A percentile compares a stretch with the other conserved stretches of the same genome.
Conservation (phyloP, 2,113 vertebrate species). For the Poicephalus meyeri region DNA sequence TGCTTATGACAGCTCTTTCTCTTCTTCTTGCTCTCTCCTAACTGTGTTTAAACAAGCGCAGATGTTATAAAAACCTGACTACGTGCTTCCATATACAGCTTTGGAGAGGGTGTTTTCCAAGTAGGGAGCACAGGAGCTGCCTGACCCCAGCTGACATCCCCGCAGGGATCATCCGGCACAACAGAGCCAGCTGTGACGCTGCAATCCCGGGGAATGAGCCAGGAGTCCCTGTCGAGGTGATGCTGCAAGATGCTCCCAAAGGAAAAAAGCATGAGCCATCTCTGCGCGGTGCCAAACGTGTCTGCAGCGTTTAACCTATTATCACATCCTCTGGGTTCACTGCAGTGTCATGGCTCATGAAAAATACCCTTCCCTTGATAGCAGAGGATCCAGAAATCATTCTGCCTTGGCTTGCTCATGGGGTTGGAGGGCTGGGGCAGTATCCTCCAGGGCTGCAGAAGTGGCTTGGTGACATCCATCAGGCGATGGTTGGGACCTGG, state of each 20-base stretch:
- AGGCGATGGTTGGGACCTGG: not conserved
- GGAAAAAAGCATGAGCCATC: not conserved
- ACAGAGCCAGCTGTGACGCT: not conserved
- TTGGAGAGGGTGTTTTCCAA: not conserved
- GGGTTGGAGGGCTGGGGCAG: not conserved
- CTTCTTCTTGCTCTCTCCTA: not conserved
- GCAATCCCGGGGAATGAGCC: not conserved
- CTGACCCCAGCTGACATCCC: conserved; percentile 4
- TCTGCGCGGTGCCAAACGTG: not conserved
- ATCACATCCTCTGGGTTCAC: not conserved
- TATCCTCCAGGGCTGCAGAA: not conserved
- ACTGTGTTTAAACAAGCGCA: not conserved
- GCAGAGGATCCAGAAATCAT: not conserved
- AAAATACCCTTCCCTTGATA: not conserved
- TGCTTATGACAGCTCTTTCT: not conserved
- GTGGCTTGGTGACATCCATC: not conserved
- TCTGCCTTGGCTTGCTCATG: fast-evolving
- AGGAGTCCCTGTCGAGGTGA: not conserved
- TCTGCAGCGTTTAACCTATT: not conserved
- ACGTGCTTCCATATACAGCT: not conserved
- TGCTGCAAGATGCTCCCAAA: not conserved
- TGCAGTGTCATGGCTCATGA: not conserved
- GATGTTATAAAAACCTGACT: not conserved
- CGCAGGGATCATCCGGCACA: not conserved
- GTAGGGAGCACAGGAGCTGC: not conserved